Conservation (phyloP, 2,797 vertebrate species). For the Limnodromus scolopaceus region DNA sequence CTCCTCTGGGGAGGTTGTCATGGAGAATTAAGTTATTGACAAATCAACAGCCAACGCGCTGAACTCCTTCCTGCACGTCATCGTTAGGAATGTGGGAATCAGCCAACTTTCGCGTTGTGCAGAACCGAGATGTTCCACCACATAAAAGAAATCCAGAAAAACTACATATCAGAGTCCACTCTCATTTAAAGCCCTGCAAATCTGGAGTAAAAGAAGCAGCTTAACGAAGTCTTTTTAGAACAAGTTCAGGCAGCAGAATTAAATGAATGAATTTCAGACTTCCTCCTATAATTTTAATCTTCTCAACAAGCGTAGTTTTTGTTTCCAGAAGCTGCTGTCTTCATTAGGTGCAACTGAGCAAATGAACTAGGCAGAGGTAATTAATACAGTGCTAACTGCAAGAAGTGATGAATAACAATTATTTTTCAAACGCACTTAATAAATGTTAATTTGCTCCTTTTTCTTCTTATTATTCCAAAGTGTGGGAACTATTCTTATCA, state of each 20-base stretch:
- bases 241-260: slow-evolving; percentile 47
- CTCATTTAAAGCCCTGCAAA: neutral
- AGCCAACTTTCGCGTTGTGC: slow-evolving; percentile 36
- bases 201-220: neutral
- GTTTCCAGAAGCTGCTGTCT: slow-evolving; percentile 49
- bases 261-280: slow-evolving; percentile 48
- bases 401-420: slow-evolving; percentile 50
- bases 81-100: slow-evolving; percentile 64
- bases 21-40: slow-evolving; percentile 80
- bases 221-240: slow-evolving; percentile 42
- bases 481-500: slow-evolving; percentile 15
- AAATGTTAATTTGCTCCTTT: slow-evolving; percentile 45
- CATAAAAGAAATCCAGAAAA: slow-evolving; percentile 35
- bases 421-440: slow-evolving; percentile 50
- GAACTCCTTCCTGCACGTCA: slow-evolving; percentile 60
- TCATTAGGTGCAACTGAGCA: slow-evolving; percentile 24
- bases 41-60: slow-evolving; percentile 68
- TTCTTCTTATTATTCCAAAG: neutral
- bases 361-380: slow-evolving; percentile 65
- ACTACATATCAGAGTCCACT: neutral
- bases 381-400: slow-evolving; percentile 46
- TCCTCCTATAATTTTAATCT: slow-evolving; percentile 45
- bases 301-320: neutral
- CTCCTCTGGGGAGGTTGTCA: slow-evolving; percentile 74
- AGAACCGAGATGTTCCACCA: slow-evolving; percentile 54